Percentiles rank a stretch among this genome's conserved stretches.
phyloP scores from a whole-genome alignment of 2,113 vertebrate species.

The Heloderma charlesbogerti region DNA sequence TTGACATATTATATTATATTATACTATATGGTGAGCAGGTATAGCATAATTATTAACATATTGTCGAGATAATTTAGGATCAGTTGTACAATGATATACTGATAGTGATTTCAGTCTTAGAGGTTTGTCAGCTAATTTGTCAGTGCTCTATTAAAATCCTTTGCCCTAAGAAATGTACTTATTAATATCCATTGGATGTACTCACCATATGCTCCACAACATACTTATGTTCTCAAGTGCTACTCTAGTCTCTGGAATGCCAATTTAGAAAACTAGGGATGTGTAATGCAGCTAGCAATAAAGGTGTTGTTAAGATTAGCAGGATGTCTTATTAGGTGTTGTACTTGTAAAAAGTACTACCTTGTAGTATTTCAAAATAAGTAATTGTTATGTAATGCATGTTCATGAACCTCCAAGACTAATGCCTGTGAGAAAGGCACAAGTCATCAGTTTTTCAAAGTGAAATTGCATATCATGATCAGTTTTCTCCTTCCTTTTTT shows the following conservation, averaged over 20 bases:
- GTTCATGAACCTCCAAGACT: too few relatives aligned
- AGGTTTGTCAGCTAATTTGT: not conserved
- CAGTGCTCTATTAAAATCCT: not conserved
- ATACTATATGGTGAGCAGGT: not conserved
- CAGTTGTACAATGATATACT: not conserved
- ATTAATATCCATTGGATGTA: not conserved
- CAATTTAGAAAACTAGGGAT: not conserved
- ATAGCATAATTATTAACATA: not conserved
- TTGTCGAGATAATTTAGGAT: not conserved
- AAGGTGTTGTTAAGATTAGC: not conserved
- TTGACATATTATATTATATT: too few relatives aligned
- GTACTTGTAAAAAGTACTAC: too few relatives aligned
- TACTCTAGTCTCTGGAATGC: not conserved
- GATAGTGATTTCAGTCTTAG: not conserved
- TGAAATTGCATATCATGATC: not conserved
- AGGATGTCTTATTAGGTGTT: too few relatives aligned
- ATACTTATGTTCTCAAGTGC: accelerated
- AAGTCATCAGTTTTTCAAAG: not conserved
- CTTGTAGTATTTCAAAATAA: too few relatives aligned
- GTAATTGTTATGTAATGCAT: too few relatives aligned
- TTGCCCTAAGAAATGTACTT: accelerated
- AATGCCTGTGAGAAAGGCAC: too few relatives aligned
- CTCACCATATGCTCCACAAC: not conserved
- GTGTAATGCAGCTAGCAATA: not conserved
- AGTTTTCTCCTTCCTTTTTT: not conserved